Conservation (phyloP, 2,888 invertebrate genomes). For the Morpho deidamia region DNA sequence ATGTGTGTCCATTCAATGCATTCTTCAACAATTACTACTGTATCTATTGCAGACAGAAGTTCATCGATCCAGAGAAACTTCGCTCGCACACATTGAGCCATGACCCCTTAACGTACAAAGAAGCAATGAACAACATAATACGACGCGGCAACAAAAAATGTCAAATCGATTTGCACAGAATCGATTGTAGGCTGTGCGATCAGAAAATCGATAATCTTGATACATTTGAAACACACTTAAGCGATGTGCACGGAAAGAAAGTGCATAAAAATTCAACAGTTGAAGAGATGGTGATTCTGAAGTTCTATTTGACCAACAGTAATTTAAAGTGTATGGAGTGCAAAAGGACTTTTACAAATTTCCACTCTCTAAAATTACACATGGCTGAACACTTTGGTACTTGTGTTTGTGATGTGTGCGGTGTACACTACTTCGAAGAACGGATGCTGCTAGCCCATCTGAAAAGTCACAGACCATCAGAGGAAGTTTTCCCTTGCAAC, state of each 20-base stretch:
- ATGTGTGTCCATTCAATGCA: slow-evolving; percentile 68
- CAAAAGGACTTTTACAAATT: slow-evolving; percentile 61
- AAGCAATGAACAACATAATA: slow-evolving; percentile 25
- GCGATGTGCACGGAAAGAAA: slow-evolving; percentile 57
- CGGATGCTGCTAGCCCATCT: slow-evolving; percentile 68
- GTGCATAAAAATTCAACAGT: slow-evolving; percentile 61
- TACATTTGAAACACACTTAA: slow-evolving; percentile 58
- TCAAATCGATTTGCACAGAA: slow-evolving; percentile 59
- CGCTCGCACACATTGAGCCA: slow-evolving; percentile 61
- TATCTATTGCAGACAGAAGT: slow-evolving; percentile 68
- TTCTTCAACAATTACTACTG: slow-evolving; percentile 66
- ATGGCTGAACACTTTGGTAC: slow-evolving; percentile 70
- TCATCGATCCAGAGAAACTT: slow-evolving; percentile 62
- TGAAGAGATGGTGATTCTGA: slow-evolving; percentile 47
- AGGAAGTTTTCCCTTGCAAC: slow-evolving; percentile 45
- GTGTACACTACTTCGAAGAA: slow-evolving; percentile 68
- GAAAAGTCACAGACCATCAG: slow-evolving; percentile 55
- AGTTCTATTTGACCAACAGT: slow-evolving; percentile 61
- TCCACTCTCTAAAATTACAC: slow-evolving; percentile 59
- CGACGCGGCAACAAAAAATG: not conserved
- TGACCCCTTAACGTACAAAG: slow-evolving; percentile 62
- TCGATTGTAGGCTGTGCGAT: slow-evolving; percentile 58
- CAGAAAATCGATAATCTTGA: slow-evolving; percentile 55
- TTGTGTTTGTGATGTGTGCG: slow-evolving; percentile 63
- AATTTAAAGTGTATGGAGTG: slow-evolving; percentile 67